These are phyloP conservation scores for Eupithecia dodoneata DNA, from an alignment of 2,888 invertebrate species.

Conservation along the genomic window DNA sequence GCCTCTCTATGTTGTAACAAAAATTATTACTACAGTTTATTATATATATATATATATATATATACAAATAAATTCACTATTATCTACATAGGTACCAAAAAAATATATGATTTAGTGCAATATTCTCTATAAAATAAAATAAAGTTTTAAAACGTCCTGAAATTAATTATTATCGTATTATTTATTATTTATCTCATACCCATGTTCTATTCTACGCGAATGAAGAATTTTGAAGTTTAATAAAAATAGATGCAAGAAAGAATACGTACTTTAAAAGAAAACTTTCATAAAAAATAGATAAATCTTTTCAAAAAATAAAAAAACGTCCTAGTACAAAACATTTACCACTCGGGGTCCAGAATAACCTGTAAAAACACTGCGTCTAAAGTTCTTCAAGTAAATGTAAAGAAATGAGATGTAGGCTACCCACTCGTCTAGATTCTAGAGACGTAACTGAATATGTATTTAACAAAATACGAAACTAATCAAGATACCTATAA, in stretches of 20 bases:
- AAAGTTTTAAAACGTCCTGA: not conserved
- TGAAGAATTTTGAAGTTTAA: no score
- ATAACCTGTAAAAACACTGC: not conserved
- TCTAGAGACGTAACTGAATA: not conserved
- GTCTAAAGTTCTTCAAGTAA: not conserved
- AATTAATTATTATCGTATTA: not conserved
- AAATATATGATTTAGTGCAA: not conserved
- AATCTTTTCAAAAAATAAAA: no score
- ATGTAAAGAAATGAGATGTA: not conserved
- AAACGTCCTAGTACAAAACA: no score
- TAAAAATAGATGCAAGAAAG: not conserved
- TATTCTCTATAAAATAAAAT: not conserved
- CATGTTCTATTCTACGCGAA: no score
- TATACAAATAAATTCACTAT: no score
- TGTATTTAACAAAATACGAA: not conserved
- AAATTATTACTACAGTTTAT: not conserved
- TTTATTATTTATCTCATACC: no score
- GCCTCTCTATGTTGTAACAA: not conserved
- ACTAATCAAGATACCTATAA: not conserved
- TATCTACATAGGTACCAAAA: not conserved
- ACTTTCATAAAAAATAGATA: no score
- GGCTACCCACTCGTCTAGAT: not conserved
- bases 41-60: no score
- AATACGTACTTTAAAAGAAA: no score
- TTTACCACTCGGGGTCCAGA: not conserved